Conservation (phyloP, 2,113 vertebrate species). For the Phyllostomus hastatus region DNA sequence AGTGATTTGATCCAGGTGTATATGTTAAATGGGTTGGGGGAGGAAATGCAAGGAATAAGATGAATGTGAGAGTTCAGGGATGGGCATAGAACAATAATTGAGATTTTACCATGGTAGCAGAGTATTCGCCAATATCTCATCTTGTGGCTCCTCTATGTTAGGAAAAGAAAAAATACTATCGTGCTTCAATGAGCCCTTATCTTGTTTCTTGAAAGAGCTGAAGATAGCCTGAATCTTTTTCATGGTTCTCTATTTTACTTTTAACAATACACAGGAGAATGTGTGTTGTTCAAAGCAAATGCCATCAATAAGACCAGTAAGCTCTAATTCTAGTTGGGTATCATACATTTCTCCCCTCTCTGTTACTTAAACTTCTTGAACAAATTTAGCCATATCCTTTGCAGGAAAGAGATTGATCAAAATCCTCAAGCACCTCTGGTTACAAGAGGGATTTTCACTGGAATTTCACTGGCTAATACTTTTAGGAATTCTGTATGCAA, state of each 20-base stretch:
- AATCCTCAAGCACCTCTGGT: not conserved
- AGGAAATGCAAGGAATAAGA: not conserved
- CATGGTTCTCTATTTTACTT: not conserved
- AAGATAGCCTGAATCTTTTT: conserved; percentile 28
- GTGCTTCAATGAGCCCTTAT: conserved; percentile 54
- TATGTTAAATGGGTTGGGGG: not conserved
- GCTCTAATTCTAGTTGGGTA: not conserved
- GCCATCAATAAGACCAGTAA: conserved; percentile 1
- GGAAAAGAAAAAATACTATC: conserved; percentile 28
- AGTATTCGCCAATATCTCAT: conserved; percentile 56
- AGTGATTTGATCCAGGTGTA: not conserved
- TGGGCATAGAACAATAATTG: conserved; percentile 46
- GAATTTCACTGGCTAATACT: not conserved
- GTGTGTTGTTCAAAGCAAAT: not conserved
- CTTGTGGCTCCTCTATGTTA: conserved; percentile 30
- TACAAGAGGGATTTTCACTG: not conserved
- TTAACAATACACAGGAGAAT: not conserved
- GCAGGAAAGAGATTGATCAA: not conserved
- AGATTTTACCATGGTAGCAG: conserved; percentile 20
- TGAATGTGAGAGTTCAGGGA: not conserved
- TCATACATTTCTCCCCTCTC: not conserved
- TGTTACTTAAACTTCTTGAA: not conserved
- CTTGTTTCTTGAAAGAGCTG: conserved; percentile 13
- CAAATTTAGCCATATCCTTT: not conserved
- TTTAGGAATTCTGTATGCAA: not conserved